A percentile compares a stretch with the other conserved stretches of the same genome.
These are phyloP conservation scores for Ophioninae sp. DNA, from an alignment of 2,888 invertebrate genomes.

Conservation along the genomic window DNA sequence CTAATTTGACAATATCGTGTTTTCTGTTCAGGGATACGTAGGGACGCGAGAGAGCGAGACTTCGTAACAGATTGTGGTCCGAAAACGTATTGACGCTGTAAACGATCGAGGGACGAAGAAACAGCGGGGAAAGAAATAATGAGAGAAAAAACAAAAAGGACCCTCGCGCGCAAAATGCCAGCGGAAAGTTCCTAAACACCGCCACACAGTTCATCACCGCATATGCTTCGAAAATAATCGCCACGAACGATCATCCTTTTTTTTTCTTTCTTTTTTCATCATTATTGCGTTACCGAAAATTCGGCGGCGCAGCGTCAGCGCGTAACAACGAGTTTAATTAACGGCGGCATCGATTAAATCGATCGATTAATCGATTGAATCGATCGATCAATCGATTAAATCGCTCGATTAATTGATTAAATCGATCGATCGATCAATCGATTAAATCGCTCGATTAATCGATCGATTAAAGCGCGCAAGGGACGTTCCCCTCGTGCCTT, in stretches of 20 bases:
- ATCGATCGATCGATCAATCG: no score
- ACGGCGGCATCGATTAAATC: neutral
- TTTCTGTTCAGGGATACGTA: constrained; percentile 76
- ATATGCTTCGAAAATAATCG: neutral
- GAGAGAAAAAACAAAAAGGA: constrained; percentile 8
- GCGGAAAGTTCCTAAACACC: constrained; percentile 35
- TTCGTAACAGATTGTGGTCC: constrained; percentile 78
- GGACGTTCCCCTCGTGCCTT: neutral
- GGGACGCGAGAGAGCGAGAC: constrained; percentile 77
- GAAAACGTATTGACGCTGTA: constrained; percentile 77
- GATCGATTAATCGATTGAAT: no score
- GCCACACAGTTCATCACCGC: constrained; percentile 5
- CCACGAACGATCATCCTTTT: neutral
- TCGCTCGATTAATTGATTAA: no score
- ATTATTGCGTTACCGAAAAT: neutral
- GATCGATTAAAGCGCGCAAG: neutral
- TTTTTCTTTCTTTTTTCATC: neutral
- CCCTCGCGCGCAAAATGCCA: constrained; percentile 13
- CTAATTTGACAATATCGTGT: neutral
- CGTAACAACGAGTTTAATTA: neutral
- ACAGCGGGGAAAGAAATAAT: neutral
- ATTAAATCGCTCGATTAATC: no score
- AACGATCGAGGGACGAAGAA: constrained; percentile 61
- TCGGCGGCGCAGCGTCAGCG: neutral
- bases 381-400: no score